phyloP scores from a whole-genome alignment of 2,797 vertebrate species.

The Ceryle rudis region DNA sequence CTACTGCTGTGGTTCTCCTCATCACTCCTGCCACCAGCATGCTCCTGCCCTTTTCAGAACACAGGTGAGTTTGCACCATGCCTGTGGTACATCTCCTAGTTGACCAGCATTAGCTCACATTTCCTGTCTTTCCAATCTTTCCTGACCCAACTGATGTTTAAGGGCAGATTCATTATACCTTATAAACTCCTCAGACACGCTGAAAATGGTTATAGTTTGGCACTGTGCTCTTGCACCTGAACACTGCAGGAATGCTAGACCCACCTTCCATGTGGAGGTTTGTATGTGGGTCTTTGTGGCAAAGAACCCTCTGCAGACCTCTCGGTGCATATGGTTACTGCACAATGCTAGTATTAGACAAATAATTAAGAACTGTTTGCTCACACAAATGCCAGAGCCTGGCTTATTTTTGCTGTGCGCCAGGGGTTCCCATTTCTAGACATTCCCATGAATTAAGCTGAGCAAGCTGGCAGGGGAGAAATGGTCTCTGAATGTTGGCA shows the following conservation, averaged over 20 bases:
- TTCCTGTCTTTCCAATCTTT: neutral
- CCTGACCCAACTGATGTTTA: neutral
- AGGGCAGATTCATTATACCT: neutral
- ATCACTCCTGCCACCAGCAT: neutral
- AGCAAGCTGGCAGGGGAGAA: slow-evolving; percentile 46
- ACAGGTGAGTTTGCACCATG: neutral
- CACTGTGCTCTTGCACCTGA: neutral
- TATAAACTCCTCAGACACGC: neutral
- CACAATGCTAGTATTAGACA: neutral
- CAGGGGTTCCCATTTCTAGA: slow-evolving; percentile 59
- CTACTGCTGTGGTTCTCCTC: neutral
- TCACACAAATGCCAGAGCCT: slow-evolving; percentile 9
- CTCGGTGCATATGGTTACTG: neutral
- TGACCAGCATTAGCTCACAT: neutral
- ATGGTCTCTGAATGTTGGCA: slow-evolving; percentile 37
- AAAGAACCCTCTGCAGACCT: neutral
- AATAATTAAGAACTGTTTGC: slow-evolving; percentile 23
- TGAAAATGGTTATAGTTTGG: neutral
- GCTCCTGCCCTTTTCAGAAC: neutral
- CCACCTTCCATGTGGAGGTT: neutral
- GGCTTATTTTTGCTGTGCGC: slow-evolving; percentile 19
- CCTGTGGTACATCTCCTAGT: neutral
- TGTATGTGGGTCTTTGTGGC: neutral
- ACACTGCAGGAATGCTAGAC: neutral
- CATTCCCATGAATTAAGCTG: slow-evolving; percentile 66